Evolutionary conservation across 2,888 invertebrate species (phyloP), one percentile per base, ranked within the genome.

Genomic region (Eudemis profundana): DNA sequence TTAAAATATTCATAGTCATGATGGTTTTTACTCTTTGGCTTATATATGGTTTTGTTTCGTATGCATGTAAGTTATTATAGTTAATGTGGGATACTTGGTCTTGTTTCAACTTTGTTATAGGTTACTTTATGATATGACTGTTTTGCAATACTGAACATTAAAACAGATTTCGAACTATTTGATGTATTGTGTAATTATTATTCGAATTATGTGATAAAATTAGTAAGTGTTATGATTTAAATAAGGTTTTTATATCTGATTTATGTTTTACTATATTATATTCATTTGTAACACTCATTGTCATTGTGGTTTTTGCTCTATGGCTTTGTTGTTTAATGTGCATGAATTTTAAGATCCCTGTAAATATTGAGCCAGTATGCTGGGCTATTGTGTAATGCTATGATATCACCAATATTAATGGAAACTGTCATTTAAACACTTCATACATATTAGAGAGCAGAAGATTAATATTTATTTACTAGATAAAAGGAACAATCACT

Each of bases 1-100:
- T 74, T 29, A 46, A 65, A 53, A 40, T 46, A 65, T 8, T 60
- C 27, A 15, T 47, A 53, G 51, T 79, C 77, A 79, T 85, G 85
- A 88, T 90, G 89, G 88, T 84, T 83, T 89, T 89, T 87, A 88
- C 89, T 89, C 87, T 83, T 84, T 86, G 73, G 75, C 73, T 79
- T 77, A 75, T n/a, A 78, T 65, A 75, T 83, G 83, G 81, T 82
- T 79, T 83, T 82, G 81, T 70, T 81, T 79, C 81, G 69, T 70
- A 72, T 80, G 86, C 85, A 84, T 86, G 89, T 89, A 86, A 87
- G 88, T 84, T 78, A 68, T 73, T 78, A 78, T 68, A 68, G 57
- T 71, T 67, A 60, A 53, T 60, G 63, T 67, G 57, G 65, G 70
- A 69, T 66, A 68, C 14, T 12, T 12, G n/a, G 46, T 44, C 53